These are phyloP conservation scores for Abrostola tripartita DNA, from an alignment of 2,888 invertebrate species.

Conservation along the genomic window DNA sequence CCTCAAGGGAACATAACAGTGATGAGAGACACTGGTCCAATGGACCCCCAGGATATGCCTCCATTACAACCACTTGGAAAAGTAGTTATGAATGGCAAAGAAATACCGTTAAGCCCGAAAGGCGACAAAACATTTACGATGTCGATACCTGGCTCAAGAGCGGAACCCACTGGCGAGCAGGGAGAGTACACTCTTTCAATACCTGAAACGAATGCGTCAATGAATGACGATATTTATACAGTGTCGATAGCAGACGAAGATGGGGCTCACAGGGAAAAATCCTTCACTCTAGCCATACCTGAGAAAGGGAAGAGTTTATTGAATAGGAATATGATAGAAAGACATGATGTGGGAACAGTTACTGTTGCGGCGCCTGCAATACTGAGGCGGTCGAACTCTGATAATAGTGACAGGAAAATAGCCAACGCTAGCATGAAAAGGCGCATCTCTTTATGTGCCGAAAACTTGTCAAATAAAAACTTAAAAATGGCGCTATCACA, in stretches of 20 bases:
- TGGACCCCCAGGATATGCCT: slow-evolving; percentile 79
- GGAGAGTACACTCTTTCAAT: slow-evolving; percentile 85
- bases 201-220: slow-evolving; percentile 84
- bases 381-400: slow-evolving; percentile 84
- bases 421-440: slow-evolving; percentile 76
- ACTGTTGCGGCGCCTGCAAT: slow-evolving; percentile 83
- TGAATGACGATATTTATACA: slow-evolving; percentile 87
- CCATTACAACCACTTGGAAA: slow-evolving; percentile 81
- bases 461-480: slow-evolving; percentile 73
- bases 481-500: slow-evolving; percentile 62
- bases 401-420: slow-evolving; percentile 81
- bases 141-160: slow-evolving; percentile 83
- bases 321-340: slow-evolving; percentile 77
- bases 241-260: slow-evolving; percentile 86
- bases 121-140: slow-evolving; percentile 78
- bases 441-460: slow-evolving; percentile 81
- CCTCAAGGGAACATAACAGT: slow-evolving; percentile 90
- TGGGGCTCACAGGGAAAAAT: slow-evolving; percentile 78
- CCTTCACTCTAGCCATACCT: slow-evolving; percentile 83
- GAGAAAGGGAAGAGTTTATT: slow-evolving; percentile 84
- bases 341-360: slow-evolving; percentile 69
- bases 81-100: slow-evolving; percentile 76
- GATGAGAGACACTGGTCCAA: slow-evolving; percentile 81
- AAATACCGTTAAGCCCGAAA: slow-evolving; percentile 73
- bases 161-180: slow-evolving; percentile 84